Evolutionary conservation across 2,113 vertebrate species (phyloP).

Genomic region (Picathartes gymnocephalus): DNA sequence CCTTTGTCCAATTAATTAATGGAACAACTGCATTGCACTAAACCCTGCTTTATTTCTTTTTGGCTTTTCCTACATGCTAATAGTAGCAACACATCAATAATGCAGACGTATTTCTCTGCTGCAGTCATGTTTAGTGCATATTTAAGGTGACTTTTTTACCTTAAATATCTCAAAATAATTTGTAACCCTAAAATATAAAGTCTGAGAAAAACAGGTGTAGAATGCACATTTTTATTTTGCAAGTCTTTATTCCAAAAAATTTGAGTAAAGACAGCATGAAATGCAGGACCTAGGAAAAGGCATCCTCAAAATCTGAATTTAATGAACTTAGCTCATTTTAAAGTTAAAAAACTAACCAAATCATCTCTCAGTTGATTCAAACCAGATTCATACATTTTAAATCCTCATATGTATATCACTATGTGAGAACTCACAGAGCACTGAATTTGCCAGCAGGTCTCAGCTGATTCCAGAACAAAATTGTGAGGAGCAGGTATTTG

Average conservation of each 20-base stretch:
- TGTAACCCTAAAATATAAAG: background rate
- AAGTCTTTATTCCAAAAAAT: background rate
- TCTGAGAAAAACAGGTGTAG: background rate
- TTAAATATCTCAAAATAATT: background rate
- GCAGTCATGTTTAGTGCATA: background rate
- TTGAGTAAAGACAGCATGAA: background rate
- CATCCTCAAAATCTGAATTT: background rate
- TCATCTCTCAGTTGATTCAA: background rate
- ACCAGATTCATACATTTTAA: background rate
- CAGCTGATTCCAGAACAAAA: background rate
- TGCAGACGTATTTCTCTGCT: background rate
- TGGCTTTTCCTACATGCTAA: background rate
- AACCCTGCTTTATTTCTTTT: background rate
- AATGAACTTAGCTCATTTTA: background rate
- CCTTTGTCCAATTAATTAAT: background rate
- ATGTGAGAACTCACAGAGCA: rapidly evolving
- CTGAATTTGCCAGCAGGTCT: background rate
- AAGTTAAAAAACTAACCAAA: background rate
- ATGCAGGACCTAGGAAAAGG: background rate
- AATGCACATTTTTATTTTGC: background rate
- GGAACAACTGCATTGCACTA: background rate
- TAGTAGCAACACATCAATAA: background rate
- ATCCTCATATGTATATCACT: background rate
- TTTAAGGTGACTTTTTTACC: background rate
- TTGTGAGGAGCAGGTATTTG: background rate